phyloP scores from a whole-genome alignment of 1,140 invertebrate species.

The Ips nitidus region DNA sequence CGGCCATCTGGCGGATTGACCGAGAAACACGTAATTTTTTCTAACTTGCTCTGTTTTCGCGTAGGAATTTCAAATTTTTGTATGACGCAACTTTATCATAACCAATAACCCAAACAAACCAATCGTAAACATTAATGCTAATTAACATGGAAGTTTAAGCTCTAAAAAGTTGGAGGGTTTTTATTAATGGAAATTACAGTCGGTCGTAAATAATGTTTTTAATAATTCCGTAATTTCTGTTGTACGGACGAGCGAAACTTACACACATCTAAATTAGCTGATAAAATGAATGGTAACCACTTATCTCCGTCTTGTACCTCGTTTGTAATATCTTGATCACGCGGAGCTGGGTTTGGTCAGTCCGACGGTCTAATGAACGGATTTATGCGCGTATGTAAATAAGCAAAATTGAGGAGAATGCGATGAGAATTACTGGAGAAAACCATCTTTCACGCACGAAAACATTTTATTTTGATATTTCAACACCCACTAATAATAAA shows the following conservation, averaged over 20 bases:
- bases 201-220: constrained; percentile 16
- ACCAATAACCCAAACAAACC: neutral
- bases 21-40: constrained; percentile 9
- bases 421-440: no score
- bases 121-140: neutral
- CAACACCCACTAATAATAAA: no score
- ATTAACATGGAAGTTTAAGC: constrained; percentile 1
- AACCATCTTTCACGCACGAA: no score
- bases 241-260: constrained; percentile 13
- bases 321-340: constrained; percentile 26
- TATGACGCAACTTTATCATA: no score
- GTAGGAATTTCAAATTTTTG: neutral
- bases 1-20: constrained; percentile 43
- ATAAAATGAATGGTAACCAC: constrained; percentile 22
- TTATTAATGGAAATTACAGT: constrained; percentile 20
- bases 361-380: neutral
- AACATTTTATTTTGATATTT: no score
- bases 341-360: constrained; percentile 2
- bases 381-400: neutral
- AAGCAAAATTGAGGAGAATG: neutral
- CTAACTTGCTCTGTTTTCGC: neutral
- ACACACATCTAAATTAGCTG: constrained; percentile 31
- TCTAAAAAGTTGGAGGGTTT: neutral
- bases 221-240: constrained; percentile 17
- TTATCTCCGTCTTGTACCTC: constrained; percentile 12